Evolutionary conservation across 1,140 invertebrate species (phyloP).

Genomic region (Mercenaria mercenaria): DNA sequence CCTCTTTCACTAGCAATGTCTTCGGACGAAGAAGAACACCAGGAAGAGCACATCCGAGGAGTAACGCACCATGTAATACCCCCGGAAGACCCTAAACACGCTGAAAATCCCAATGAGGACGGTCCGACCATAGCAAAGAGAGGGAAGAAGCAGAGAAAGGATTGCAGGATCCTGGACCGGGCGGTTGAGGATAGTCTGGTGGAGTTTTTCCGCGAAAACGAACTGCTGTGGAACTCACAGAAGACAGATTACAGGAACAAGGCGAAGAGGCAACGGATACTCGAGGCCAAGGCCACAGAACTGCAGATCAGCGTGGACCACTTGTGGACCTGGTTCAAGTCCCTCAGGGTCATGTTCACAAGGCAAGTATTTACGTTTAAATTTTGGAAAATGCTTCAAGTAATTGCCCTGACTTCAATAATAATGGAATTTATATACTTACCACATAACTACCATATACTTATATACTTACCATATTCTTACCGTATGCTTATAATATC

Average conservation of each 20-base stretch:
- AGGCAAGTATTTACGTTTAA: conserved; percentile 37
- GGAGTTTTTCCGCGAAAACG: conserved; percentile 40
- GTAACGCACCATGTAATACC: conserved; percentile 49
- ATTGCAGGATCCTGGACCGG: conserved; percentile 57
- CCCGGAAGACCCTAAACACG: conserved; percentile 53
- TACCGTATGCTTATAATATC: conserved; percentile 47
- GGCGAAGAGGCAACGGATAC: conserved; percentile 50
- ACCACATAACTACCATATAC: conserved; percentile 14
- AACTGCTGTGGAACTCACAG: conserved; percentile 50
- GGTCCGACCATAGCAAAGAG: conserved; percentile 52
- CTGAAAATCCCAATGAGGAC: conserved; percentile 42
- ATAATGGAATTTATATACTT: conserved; percentile 34
- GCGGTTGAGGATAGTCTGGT: conserved; percentile 50
- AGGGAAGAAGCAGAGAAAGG: conserved; percentile 60
- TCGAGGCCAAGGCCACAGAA: conserved; percentile 43
- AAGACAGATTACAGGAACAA: conserved; percentile 48
- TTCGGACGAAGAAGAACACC: too few relatives aligned
- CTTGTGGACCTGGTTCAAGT: conserved; percentile 29
- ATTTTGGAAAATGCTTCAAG: conserved; percentile 30
- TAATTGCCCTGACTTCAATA: conserved; percentile 33
- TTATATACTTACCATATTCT: conserved; percentile 4
- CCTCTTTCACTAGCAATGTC: too few relatives aligned
- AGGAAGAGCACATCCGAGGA: too few relatives aligned
- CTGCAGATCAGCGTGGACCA: conserved; percentile 44
- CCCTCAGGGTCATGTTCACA: conserved; percentile 38